Evolutionary conservation across 2,888 invertebrate genomes (phyloP), one percentile per base, ranked within the genome.

Genomic region (Athalia cordata): DNA sequence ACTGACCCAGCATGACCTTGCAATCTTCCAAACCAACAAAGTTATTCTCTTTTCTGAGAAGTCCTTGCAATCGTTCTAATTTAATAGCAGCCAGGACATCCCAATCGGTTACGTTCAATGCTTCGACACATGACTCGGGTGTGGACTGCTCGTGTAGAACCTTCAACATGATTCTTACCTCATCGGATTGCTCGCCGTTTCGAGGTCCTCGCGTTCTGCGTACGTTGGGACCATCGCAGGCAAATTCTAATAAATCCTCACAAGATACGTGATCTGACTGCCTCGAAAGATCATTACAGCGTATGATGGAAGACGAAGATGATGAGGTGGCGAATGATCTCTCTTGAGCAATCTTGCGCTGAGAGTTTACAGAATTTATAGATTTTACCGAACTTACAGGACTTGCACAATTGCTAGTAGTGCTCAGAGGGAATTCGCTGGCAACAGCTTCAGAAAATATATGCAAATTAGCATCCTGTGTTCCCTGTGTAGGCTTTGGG

Each of bases 111-210:
- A 95, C 93, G 86, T 97, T 96, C 62, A 98, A 90, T 0, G 96
- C 96, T 81, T 93, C 92, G 4, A 97, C 91, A 85, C 97, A 98
- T 80, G 95, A 94, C 82, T 95, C 95, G 0, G 95, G 93, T 0
- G 93, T 88, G 0, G 90, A 89, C 67, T 89, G 89, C 52, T 89
- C 88, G 78, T 89, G 89, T 66, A 98, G 92, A 29, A 98, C 96
- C 91, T 97, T 98, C 85, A 94, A 93, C 96, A 98, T 97, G 61
- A 97, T 95, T 83, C 97, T 92, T 61, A 97, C 97, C 92, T 98
- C 97, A 87, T 98, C 98, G 0, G 96, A 96, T 88, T 97, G 89
- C 64, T 89, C 88, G 0, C 90, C 97, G 11, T 95, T 94, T 11
- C 97, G 96, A 5, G 96, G 93, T 68, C 96, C 96, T 64, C 95